Percentiles rank a stretch among this genome's conserved stretches.
These are phyloP conservation scores for Tinea semifulvella DNA, from an alignment of 2,888 invertebrate species.

Conservation along the genomic window DNA sequence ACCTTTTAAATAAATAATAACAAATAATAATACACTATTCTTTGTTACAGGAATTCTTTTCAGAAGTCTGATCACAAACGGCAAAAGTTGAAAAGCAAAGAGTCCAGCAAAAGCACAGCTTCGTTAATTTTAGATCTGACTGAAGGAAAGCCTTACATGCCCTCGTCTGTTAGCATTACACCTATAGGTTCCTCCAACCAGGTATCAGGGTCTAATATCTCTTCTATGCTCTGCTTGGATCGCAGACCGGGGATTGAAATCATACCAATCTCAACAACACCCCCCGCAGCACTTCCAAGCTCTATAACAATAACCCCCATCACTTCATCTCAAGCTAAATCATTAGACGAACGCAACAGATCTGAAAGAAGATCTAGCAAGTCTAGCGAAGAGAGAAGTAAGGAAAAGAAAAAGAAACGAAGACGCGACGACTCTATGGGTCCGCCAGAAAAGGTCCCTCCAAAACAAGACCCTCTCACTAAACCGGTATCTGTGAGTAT, in stretches of 20 bases:
- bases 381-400: conserved; percentile 53
- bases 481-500: conserved; percentile 80
- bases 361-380: conserved; percentile 56
- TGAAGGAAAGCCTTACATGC: conserved; percentile 63
- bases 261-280: conserved; percentile 76
- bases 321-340: conserved; percentile 63
- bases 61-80: conserved; percentile 67
- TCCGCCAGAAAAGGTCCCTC: conserved; percentile 82
- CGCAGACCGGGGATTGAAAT: conserved; percentile 85
- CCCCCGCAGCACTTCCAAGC: conserved; percentile 74
- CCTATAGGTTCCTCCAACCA: conserved; percentile 65
- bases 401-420: conserved; percentile 79
- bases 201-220: conserved; percentile 65
- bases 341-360: conserved; percentile 51
- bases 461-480: conserved; percentile 74
- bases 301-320: conserved; percentile 91
- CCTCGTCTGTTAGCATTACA: conserved; percentile 61
- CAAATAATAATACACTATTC: too few relatives aligned
- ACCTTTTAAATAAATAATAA: too few relatives aligned
- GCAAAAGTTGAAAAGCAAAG: conserved; percentile 69
- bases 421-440: conserved; percentile 82
- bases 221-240: conserved; percentile 72
- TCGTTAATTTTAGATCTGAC: conserved; percentile 61
- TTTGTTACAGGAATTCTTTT: conserved; percentile 61
- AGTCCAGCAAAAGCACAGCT: conserved; percentile 45